Evolutionary conservation across 2,888 invertebrate genomes (phyloP).

Genomic region (Tinea pellionella): DNA sequence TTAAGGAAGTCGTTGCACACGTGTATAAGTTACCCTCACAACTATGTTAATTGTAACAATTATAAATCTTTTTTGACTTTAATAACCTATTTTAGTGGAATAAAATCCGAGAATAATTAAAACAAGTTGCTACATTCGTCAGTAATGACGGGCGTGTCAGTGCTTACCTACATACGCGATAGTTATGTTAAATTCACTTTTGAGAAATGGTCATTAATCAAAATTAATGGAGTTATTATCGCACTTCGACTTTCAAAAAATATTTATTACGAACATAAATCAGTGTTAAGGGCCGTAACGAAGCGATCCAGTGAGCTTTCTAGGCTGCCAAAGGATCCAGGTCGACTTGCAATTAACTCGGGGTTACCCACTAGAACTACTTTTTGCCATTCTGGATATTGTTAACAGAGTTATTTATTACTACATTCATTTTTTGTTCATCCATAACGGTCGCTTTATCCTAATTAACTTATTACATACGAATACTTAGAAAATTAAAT

Average conservation of each 20-base stretch:
- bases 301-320: conserved; percentile 53
- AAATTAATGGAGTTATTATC: conserved; percentile 70
- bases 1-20: background rate
- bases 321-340: conserved; percentile 33
- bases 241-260: conserved; percentile 66
- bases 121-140: conserved; percentile 2
- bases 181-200: conserved; percentile 51
- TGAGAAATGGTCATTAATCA: conserved; percentile 67
- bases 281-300: conserved; percentile 64
- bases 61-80: conserved; percentile 8
- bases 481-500: too few relatives aligned
- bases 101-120: conserved; percentile 8
- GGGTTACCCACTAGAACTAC: conserved; percentile 1
- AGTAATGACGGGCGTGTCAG: conserved; percentile 11
- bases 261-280: conserved; percentile 65
- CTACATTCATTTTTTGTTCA: background rate
- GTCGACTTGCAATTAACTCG: conserved; percentile 9
- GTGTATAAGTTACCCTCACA: background rate
- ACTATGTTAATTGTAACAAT: conserved; percentile 4
- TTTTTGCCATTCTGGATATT: conserved; percentile 8
- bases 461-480: background rate
- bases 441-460: background rate
- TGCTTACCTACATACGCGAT: conserved; percentile 4
- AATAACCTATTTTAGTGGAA: conserved; percentile 7
- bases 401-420: background rate